Conservation (phyloP, 2,888 invertebrate genomes). For the Frankliniella fusca region DNA sequence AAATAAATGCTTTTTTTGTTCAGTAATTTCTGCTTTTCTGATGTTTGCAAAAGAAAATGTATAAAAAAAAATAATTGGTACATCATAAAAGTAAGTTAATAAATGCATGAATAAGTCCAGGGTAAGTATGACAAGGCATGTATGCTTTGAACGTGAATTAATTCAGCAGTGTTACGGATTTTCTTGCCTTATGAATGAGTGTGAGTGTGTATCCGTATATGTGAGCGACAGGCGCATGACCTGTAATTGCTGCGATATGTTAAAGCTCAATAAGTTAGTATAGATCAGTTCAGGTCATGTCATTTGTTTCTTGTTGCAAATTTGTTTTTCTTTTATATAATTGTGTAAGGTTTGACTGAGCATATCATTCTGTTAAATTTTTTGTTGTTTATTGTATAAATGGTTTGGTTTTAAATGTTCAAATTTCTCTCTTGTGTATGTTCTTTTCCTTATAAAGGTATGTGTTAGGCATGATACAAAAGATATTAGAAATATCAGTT, state of each 20-base stretch:
- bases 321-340: slow-evolving; percentile 25
- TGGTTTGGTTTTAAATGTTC: slow-evolving; percentile 22
- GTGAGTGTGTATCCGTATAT: slow-evolving; percentile 17
- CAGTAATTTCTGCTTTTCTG: slow-evolving; percentile 23
- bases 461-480: slow-evolving; percentile 20
- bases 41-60: slow-evolving; percentile 21
- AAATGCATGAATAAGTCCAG: slow-evolving; percentile 26
- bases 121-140: slow-evolving; percentile 18
- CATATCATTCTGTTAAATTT: slow-evolving; percentile 27
- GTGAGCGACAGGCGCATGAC: slow-evolving; percentile 16
- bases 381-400: slow-evolving; percentile 23
- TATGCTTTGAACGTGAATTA: slow-evolving; percentile 18
- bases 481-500: slow-evolving; percentile 21
- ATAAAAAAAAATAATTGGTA: slow-evolving; percentile 25
- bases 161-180: slow-evolving; percentile 17
- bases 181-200: slow-evolving; percentile 26
- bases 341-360: slow-evolving; percentile 26
- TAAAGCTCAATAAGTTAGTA: slow-evolving; percentile 24
- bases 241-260: slow-evolving; percentile 23
- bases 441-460: slow-evolving; percentile 23
- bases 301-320: slow-evolving; percentile 26
- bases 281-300: slow-evolving; percentile 26
- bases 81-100: slow-evolving; percentile 15
- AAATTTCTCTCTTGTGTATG: slow-evolving; percentile 23
- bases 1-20: slow-evolving; percentile 27